These are phyloP conservation scores for Zaprionus capensis DNA, from an alignment of 1,140 invertebrate genomes.

Conservation along the genomic window DNA sequence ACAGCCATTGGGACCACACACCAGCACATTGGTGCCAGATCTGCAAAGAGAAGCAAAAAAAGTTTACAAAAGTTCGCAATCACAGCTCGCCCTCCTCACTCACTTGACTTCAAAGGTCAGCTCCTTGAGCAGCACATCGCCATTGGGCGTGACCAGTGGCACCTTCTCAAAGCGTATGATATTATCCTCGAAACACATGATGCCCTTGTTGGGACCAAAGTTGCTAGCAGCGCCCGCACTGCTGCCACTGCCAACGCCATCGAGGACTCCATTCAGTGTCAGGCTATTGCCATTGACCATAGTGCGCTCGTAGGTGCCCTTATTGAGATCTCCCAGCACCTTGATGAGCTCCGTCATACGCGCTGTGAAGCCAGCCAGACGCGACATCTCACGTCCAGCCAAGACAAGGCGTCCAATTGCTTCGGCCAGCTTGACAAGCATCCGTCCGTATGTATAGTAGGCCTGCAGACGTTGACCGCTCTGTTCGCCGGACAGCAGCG, in stretches of 20 bases:
- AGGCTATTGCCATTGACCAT: slow-evolving; percentile 89
- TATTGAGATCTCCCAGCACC: slow-evolving; percentile 94
- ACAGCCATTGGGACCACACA: slow-evolving; percentile 99
- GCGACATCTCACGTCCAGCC: slow-evolving; percentile 96
- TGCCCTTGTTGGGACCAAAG: slow-evolving; percentile 89
- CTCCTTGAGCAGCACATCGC: slow-evolving; percentile 96
- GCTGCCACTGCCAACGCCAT: slow-evolving; percentile 10
- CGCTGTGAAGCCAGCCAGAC: slow-evolving; percentile 95
- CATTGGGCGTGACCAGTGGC: slow-evolving; percentile 98
- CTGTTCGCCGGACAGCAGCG: slow-evolving; percentile 86
- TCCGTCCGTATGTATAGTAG: slow-evolving; percentile 98
- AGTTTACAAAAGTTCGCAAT: not conserved
- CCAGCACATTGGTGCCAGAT: slow-evolving; percentile 97
- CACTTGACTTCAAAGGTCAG: slow-evolving; percentile 94
- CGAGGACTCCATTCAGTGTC: slow-evolving; percentile 32
- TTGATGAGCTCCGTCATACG: slow-evolving; percentile 95
- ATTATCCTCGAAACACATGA: slow-evolving; percentile 94
- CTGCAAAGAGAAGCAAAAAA: not conserved
- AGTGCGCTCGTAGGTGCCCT: slow-evolving; percentile 93
- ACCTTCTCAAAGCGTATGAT: slow-evolving; percentile 97
- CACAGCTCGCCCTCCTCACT: slow-evolving; percentile 46
- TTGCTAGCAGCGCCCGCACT: slow-evolving; percentile 31
- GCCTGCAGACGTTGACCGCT: slow-evolving; percentile 90
- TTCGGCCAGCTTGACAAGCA: slow-evolving; percentile 98
- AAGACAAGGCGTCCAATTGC: slow-evolving; percentile 97